A percentile compares a stretch with the other conserved stretches of the same genome.
These are phyloP conservation scores for Tanaodytes sp. DNA, from an alignment of 2,888 invertebrate species.

Conservation along the genomic window DNA sequence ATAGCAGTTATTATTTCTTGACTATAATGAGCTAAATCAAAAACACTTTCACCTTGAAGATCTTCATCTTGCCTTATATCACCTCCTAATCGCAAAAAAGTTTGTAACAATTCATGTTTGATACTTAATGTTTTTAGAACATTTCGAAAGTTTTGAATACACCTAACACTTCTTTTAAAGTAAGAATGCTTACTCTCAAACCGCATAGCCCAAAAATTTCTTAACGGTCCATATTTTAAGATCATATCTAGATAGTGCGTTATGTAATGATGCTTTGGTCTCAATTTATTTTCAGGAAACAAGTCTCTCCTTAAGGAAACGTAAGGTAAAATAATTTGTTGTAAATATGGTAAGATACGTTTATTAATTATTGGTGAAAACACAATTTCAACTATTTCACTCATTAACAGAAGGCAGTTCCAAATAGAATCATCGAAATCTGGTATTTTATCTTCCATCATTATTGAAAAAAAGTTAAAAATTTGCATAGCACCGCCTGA, in stretches of 20 bases:
- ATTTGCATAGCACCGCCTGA: slow-evolving; percentile 41
- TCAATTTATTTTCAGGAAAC: slow-evolving; percentile 36
- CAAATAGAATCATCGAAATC: background rate
- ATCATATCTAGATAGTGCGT: slow-evolving; percentile 51
- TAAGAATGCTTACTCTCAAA: slow-evolving; percentile 61
- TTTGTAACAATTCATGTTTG: slow-evolving; percentile 44
- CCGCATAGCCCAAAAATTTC: slow-evolving; percentile 53
- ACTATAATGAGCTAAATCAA: no score
- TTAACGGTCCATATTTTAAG: slow-evolving; percentile 51
- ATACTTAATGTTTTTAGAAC: slow-evolving; percentile 20
- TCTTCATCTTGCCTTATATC: slow-evolving; percentile 15
- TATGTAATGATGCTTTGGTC: slow-evolving; percentile 55
- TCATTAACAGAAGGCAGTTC: background rate
- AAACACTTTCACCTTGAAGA: no score
- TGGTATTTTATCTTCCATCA: slow-evolving; percentile 29
- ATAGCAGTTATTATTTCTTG: no score
- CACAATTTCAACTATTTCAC: slow-evolving; percentile 56
- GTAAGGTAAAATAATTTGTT: slow-evolving; percentile 45
- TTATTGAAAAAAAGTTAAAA: slow-evolving; percentile 39
- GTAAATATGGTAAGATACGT: slow-evolving; percentile 38
- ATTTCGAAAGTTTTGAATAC: slow-evolving; percentile 32
- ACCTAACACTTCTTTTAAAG: slow-evolving; percentile 52
- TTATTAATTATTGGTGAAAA: slow-evolving; percentile 53
- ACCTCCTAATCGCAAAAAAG: slow-evolving; percentile 19
- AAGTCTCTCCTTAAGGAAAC: slow-evolving; percentile 34